Evolutionary conservation across 2,113 vertebrate genomes (phyloP), one percentile per base, ranked within the genome.

Genomic region (Hystrix cristata): DNA sequence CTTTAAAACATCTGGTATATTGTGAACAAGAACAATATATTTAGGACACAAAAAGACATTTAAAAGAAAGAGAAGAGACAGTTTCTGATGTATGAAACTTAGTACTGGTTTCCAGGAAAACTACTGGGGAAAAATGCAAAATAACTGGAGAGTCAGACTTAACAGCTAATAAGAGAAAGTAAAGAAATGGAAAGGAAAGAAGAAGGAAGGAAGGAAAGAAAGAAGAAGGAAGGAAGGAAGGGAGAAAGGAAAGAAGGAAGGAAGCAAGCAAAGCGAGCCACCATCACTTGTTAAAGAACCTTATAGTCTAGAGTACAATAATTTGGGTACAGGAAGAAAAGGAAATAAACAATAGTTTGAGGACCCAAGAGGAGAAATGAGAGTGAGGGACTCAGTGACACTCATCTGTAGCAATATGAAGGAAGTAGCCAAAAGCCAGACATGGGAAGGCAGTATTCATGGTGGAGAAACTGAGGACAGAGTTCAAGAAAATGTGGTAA

Each of bases 81-180:
- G 9, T 84, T 91, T 95, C 74, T 94, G 55, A 60, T 4, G 12
- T 29, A 51, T 57, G 1, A 15, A 3, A 95, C 4, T 92, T 62
- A 57, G 27, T 7, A 29, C 16, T 93, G 3, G 8, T 34, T 85
- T 88, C 23, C 27, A 88, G 31, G 38, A 85, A 96, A 72, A 89
- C 25, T 80, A 23, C 76, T 46, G 11, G 94, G 11, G 94, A 51
- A 94, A 91, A 87, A 88, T 72, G 14, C 62, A 94, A 87, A 85
- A 43, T 86, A 57, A 5, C n/a, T 81, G 12, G 29, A 64, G 4
- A 69, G 8, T 34, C 72, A 12, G n/a, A 59, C 7, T 11, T 23
- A 84, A 27, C 65, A 67, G 67, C 69, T 34, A 95, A 80, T 3
- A n/a, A 69, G 27, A 93, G 84, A 19, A 3, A 67, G 5, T 14